Conservation (phyloP, 2,797 vertebrate species). For the Uromys caudimaculatus region DNA sequence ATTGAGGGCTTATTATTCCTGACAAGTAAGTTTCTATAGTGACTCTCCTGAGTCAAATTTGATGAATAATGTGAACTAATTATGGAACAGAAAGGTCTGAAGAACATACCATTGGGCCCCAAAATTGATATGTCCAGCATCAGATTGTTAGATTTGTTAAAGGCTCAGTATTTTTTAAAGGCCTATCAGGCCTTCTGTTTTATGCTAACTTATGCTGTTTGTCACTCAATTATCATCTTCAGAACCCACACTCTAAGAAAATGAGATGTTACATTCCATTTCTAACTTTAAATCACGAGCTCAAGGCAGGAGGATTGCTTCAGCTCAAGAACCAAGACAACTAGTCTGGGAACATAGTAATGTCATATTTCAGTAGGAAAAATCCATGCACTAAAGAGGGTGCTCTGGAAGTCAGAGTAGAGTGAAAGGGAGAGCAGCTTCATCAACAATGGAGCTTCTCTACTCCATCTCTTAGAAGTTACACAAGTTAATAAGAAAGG, state of each 20-base stretch:
- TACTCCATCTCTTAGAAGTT: background rate
- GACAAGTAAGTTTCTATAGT: background rate
- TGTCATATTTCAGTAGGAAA: background rate
- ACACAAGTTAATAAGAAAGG: background rate
- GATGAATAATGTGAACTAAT: background rate
- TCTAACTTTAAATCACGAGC: background rate
- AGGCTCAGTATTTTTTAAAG: background rate
- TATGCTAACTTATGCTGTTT: background rate
- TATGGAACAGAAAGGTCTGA: background rate
- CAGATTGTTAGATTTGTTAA: background rate
- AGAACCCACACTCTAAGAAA: background rate
- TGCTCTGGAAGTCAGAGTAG: background rate
- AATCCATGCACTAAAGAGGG: fast-evolving
- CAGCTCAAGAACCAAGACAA: background rate
- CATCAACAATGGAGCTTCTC: background rate
- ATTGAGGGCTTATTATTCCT: background rate
- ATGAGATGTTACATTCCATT: background rate
- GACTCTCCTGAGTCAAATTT: background rate
- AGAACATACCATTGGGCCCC: background rate
- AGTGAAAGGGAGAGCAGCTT: background rate
- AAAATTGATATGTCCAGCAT: background rate
- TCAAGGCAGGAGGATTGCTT: background rate
- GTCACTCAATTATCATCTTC: background rate
- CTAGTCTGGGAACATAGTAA: background rate
- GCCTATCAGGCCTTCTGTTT: background rate